phyloP scores from a whole-genome alignment of 1,140 invertebrate genomes.

The Lepidostoma basale region DNA sequence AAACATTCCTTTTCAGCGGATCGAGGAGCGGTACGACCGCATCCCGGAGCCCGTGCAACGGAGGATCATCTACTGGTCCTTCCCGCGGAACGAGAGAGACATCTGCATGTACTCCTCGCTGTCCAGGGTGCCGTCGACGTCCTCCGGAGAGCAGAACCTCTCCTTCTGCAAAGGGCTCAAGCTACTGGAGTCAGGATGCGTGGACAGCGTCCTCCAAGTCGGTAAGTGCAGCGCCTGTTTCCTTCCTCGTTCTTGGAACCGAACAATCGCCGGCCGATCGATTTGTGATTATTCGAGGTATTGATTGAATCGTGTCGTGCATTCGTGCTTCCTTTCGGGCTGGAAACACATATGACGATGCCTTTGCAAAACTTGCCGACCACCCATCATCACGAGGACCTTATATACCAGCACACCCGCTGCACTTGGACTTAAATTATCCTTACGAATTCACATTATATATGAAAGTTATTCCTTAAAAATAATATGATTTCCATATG shows the following conservation, averaged over 20 bases:
- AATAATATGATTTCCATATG: too few relatives aligned
- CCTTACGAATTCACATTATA: too few relatives aligned
- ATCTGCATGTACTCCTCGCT: conserved; percentile 90
- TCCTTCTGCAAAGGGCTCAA: conserved; percentile 86
- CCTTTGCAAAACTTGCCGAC: too few relatives aligned
- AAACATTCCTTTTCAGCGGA: conserved; percentile 83
- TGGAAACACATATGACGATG: too few relatives aligned
- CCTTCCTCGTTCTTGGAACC: background rate
- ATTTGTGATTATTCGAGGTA: too few relatives aligned
- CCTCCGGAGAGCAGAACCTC: conserved; percentile 70
- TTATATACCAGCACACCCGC: too few relatives aligned
- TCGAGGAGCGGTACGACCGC: conserved; percentile 84
- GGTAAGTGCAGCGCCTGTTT: conserved; percentile 69
- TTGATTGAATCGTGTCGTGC: too few relatives aligned
- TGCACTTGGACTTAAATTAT: too few relatives aligned
- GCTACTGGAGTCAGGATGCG: conserved; percentile 78
- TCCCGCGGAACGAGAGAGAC: conserved; percentile 83
- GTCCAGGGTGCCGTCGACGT: conserved; percentile 64
- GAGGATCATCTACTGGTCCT: conserved; percentile 87
- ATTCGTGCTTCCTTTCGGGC: too few relatives aligned
- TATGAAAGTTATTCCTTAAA: too few relatives aligned
- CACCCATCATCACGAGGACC: too few relatives aligned
- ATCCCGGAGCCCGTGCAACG: conserved; percentile 88
- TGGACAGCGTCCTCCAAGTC: conserved; percentile 86
- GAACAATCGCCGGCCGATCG: too few relatives aligned